Conservation (phyloP, 2,888 invertebrate genomes). For the Arrhopalites spinosus region DNA sequence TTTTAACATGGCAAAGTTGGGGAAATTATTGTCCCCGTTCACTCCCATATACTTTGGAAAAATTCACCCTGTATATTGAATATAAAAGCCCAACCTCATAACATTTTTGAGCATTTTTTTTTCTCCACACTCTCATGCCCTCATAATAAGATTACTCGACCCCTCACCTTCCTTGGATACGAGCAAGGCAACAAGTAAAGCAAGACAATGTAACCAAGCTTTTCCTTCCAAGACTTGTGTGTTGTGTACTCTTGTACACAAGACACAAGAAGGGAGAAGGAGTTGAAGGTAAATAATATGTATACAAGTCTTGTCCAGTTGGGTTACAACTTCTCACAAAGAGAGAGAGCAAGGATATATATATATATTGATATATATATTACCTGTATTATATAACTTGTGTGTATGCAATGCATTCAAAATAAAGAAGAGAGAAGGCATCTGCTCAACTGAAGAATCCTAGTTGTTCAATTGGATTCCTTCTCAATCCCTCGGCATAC, state of each 20-base stretch:
- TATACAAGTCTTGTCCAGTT: neutral
- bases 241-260: neutral
- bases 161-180: neutral
- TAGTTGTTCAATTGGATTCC: constrained; percentile 13
- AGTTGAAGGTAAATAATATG: neutral
- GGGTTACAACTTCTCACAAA: neutral
- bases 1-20: too few relatives aligned
- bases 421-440: neutral
- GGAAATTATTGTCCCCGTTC: too few relatives aligned
- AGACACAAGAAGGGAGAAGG: neutral
- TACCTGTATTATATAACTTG: too few relatives aligned
- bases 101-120: constrained; percentile 33
- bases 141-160: constrained; percentile 26
- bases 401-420: too few relatives aligned
- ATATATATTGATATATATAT: too few relatives aligned
- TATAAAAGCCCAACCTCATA: constrained; percentile 32
- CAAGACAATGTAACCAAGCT: neutral
- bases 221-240: neutral
- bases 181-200: neutral
- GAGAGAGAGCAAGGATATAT: too few relatives aligned
- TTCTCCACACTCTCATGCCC: constrained; percentile 38
- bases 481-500: neutral
- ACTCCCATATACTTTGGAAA: too few relatives aligned
- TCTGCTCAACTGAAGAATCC: neutral
- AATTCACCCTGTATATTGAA: too few relatives aligned